Evolutionary conservation across 2,888 invertebrate species (phyloP).

Genomic region (Branchipolynoe longqiensis): DNA sequence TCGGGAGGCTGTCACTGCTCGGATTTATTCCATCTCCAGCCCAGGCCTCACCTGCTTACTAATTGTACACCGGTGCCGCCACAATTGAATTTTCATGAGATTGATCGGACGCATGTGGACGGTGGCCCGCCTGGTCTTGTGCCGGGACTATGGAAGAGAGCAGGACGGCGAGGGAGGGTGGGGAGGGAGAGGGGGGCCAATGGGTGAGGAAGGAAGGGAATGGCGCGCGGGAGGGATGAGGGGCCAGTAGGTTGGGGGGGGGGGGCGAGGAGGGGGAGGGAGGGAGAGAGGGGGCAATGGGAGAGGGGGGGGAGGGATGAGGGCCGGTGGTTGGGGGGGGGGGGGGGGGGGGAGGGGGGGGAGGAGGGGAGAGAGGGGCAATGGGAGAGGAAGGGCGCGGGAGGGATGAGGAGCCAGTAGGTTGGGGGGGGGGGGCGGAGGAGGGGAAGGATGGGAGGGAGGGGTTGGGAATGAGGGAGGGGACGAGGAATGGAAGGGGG

Average conservation of each 20-base stretch:
- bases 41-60: conserved; percentile 45
- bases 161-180: not conserved
- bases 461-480: not conserved
- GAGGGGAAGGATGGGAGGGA: too few relatives aligned
- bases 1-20: too few relatives aligned
- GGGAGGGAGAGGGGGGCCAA: conserved; percentile 4
- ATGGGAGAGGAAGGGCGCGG: not conserved
- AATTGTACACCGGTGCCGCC: conserved; percentile 23
- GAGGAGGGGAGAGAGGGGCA: not conserved
- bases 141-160: conserved; percentile 3
- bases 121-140: conserved; percentile 1
- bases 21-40: conserved; percentile 40
- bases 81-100: conserved; percentile 49
- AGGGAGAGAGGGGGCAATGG: not conserved
- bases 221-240: not conserved
- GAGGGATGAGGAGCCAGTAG: not conserved
- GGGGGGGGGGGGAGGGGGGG: not conserved
- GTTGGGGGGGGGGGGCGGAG: too few relatives aligned
- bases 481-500: not conserved
- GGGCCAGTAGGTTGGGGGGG: too few relatives aligned
- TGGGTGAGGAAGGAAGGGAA: not conserved
- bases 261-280: not conserved
- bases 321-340: too few relatives aligned
- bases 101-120: conserved; percentile 18
- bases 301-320: too few relatives aligned